Percentiles rank a stretch among this genome's conserved stretches.
Conservation (phyloP, 2,888 invertebrate species). For the Napeogenes sylphis region DNA sequence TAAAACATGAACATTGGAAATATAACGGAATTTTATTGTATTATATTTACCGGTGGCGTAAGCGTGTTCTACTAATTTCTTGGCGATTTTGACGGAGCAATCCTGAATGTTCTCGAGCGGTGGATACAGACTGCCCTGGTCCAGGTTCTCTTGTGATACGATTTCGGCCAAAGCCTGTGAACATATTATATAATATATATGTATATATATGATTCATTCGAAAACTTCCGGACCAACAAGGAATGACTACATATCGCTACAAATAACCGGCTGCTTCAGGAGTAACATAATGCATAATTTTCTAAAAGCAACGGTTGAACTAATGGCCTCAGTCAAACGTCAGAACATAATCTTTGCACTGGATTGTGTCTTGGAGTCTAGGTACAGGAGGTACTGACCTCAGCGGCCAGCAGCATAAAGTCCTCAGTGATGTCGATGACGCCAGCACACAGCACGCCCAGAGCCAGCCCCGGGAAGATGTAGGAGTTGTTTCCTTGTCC, state of each 20-base stretch:
- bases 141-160: conserved; percentile 88
- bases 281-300: too few species aligned
- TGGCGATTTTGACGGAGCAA: conserved; percentile 93
- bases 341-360: too few species aligned
- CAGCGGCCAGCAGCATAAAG: conserved; percentile 93
- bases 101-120: conserved; percentile 89
- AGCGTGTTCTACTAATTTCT: conserved; percentile 87
- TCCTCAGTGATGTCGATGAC: conserved; percentile 94
- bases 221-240: neutral
- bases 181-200: neutral
- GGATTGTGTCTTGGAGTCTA: too few species aligned
- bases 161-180: conserved; percentile 86
- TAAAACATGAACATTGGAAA: too few species aligned
- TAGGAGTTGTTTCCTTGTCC: conserved; percentile 99
- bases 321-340: too few species aligned
- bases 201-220: too few species aligned
- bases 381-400: conserved; percentile 68
- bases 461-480: conserved; percentile 97
- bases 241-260: too few species aligned
- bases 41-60: conserved; percentile 81
- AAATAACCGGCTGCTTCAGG: too few species aligned
- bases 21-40: neutral
- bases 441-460: conserved; percentile 93
- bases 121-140: conserved; percentile 93
- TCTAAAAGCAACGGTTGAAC: too few species aligned